Conservation (phyloP, 2,797 vertebrate species). For the Gallirallus australis region DNA sequence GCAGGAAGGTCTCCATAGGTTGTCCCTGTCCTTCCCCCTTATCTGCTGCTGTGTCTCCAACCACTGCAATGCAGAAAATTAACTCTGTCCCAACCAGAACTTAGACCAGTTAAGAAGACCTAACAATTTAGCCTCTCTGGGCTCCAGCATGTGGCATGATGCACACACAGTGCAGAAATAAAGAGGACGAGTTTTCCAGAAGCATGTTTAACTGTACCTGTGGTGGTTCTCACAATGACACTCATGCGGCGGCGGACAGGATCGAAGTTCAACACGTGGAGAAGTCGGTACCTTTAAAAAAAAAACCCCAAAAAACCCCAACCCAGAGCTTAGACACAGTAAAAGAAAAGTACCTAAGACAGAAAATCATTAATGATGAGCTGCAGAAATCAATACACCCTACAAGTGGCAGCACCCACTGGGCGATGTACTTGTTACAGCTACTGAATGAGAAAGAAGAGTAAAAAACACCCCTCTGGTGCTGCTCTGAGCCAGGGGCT, state of each 20-base stretch:
- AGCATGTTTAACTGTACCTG: conserved; percentile 76
- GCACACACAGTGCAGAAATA: not conserved
- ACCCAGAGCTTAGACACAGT: not conserved
- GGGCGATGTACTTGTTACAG: not conserved
- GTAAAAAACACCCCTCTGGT: fast-evolving
- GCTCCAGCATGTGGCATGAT: not conserved
- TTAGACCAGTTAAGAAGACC: not conserved
- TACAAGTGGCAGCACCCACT: not conserved
- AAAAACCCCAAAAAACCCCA: not conserved
- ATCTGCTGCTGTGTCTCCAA: not conserved
- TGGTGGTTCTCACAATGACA: conserved; percentile 88
- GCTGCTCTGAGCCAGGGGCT: not conserved
- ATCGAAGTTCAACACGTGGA: conserved; percentile 95
- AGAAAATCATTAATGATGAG: not conserved
- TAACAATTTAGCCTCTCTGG: not conserved
- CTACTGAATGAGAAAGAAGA: not conserved
- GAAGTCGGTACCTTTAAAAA: conserved; percentile 88
- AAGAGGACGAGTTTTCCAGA: not conserved
- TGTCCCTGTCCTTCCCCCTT: not conserved
- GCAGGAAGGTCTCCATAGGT: not conserved
- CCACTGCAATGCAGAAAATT: fast-evolving
- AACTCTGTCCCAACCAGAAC: not conserved
- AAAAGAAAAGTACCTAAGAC: not conserved
- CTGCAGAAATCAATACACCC: conserved; percentile 18
- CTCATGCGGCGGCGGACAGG: conserved; percentile 95